Evolutionary conservation across 2,888 invertebrate species (phyloP).

Genomic region (Trichopria drosophilae): DNA sequence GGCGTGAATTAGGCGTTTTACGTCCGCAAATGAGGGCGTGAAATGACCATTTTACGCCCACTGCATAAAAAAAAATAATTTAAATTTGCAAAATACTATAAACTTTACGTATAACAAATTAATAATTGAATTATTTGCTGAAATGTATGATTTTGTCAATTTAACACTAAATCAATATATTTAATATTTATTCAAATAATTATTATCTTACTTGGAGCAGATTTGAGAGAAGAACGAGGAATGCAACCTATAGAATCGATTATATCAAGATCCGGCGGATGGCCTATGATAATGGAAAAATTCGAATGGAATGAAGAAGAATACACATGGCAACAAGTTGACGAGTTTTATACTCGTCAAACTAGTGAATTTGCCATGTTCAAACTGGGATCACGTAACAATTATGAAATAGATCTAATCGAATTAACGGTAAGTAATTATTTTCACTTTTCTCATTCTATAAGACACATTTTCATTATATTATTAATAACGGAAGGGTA

Average conservation of each 20-base stretch:
- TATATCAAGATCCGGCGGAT: conserved; percentile 40
- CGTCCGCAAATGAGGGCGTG: too few species aligned
- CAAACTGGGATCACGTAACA: too few species aligned
- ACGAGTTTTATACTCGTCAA: conserved; percentile 38
- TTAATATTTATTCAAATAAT: not conserved
- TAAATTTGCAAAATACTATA: not conserved
- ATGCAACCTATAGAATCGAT: conserved; percentile 40
- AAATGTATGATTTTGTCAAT: too few species aligned
- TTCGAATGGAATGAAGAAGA: conserved; percentile 40
- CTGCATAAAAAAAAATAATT: too few species aligned
- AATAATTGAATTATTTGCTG: too few species aligned
- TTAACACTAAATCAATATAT: not conserved
- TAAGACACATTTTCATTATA: too few species aligned
- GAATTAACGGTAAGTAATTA: conserved; percentile 1
- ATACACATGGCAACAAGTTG: conserved; percentile 40
- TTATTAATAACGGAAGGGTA: too few species aligned
- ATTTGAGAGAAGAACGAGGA: conserved; percentile 33
- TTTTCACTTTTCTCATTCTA: not conserved
- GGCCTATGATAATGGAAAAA: conserved; percentile 43
- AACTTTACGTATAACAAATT: not conserved
- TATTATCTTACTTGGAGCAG: conserved; percentile 21
- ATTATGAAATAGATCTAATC: not conserved
- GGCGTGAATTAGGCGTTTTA: too few species aligned
- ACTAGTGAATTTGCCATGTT: too few species aligned
- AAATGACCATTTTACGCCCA: too few species aligned